Conservation (phyloP, 37 sponge, comb jelly and placozoan genomes). For the Cladorhizidae sp. region DNA sequence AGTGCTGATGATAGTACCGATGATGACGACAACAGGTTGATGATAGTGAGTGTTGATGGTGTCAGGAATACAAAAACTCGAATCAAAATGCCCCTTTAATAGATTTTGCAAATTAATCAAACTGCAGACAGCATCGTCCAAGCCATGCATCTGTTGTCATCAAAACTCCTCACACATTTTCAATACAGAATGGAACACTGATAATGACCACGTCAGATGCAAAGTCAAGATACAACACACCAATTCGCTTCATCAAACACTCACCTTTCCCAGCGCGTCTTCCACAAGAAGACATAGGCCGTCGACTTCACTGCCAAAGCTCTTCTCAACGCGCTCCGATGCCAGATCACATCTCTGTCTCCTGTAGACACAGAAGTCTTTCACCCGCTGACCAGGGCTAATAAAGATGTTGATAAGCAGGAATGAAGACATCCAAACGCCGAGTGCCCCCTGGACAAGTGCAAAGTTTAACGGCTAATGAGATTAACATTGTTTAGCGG, state of each 20-base stretch:
- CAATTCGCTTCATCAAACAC: not conserved
- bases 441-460: constrained; percentile 5
- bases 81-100: no score
- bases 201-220: no score
- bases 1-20: no score
- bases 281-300: constrained; percentile 29
- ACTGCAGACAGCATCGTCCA: no score
- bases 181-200: no score
- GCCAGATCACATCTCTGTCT: not conserved
- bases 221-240: no score
- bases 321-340: not conserved
- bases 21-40: no score
- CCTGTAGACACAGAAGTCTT: constrained; percentile 29
- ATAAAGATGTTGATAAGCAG: constrained; percentile 33
- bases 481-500: not conserved
- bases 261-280: constrained; percentile 9
- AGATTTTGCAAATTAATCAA: no score
- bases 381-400: constrained; percentile 6
- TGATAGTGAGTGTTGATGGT: no score
- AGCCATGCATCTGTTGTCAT: no score
- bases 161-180: no score
- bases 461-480: not conserved
- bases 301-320: not conserved
- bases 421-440: constrained; percentile 28
- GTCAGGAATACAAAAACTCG: no score